These are phyloP conservation scores for Chelon labrosus DNA, from an alignment of 2,797 vertebrate genomes.

Conservation along the genomic window DNA sequence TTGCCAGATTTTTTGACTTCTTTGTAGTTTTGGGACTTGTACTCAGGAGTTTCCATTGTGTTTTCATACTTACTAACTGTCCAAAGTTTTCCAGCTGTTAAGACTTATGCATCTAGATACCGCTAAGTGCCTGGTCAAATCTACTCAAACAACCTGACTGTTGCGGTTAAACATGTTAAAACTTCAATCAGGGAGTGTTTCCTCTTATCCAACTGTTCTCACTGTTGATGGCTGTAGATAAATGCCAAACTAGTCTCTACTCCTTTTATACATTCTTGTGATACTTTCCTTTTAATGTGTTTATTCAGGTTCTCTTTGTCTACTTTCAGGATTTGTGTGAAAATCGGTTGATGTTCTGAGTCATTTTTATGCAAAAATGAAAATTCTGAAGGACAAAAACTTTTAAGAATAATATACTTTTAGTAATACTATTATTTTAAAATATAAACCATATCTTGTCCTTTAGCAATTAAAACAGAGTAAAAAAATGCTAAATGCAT, in stretches of 20 bases:
- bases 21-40: background rate
- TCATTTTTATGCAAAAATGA: too few relatives aligned
- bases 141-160: constrained; percentile 18
- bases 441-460: too few relatives aligned
- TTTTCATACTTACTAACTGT: constrained; percentile 12
- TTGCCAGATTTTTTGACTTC: background rate
- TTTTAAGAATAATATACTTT: too few relatives aligned
- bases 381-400: background rate
- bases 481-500: too few relatives aligned
- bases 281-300: constrained; percentile 7
- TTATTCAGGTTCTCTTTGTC: too few relatives aligned
- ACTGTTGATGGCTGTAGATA: constrained; percentile 13
- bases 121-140: constrained; percentile 78
- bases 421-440: too few relatives aligned
- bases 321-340: too few relatives aligned
- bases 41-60: background rate
- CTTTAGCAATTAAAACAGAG: too few relatives aligned
- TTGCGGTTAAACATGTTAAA: constrained; percentile 8
- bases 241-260: constrained; percentile 48
- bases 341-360: too few relatives aligned
- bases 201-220: constrained; percentile 28
- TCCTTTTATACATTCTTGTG: constrained; percentile 24
- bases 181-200: constrained; percentile 50
- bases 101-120: constrained; percentile 57
- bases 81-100: constrained; percentile 39